Evolutionary conservation across 1,140 invertebrate species (phyloP).

Genomic region (Phymastichus coffea): DNA sequence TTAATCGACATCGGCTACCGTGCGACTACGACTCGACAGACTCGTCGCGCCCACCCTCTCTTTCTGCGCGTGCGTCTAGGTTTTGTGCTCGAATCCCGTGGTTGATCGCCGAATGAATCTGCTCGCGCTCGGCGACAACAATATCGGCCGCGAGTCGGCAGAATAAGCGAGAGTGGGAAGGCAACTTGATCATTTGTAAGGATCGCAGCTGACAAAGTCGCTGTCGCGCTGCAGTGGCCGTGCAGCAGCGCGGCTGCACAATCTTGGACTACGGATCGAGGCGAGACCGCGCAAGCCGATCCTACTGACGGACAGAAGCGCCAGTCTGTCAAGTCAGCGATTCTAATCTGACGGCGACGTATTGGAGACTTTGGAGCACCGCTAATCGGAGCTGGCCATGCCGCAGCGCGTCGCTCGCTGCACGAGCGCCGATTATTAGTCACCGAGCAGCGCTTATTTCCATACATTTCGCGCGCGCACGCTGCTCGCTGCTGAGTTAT

Average conservation of each 20-base stretch:
- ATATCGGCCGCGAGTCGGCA: too few species aligned
- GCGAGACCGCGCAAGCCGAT: conserved; percentile 10
- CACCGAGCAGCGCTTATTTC: conserved; percentile 41
- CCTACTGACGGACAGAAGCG: conserved; percentile 52
- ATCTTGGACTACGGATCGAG: conserved; percentile 45
- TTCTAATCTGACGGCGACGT: conserved; percentile 55
- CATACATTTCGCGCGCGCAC: conserved; percentile 38
- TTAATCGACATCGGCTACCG: conserved; percentile 48
- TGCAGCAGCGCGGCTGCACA: conserved; percentile 24
- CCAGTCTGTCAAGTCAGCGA: conserved; percentile 53
- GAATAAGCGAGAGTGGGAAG: too few species aligned
- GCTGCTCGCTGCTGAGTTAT: neutral
- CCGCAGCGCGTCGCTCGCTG: conserved; percentile 17
- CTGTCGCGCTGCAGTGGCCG: neutral
- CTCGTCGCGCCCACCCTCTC: too few species aligned
- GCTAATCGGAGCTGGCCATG: neutral
- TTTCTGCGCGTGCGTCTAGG: too few species aligned
- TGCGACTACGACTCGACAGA: too few species aligned
- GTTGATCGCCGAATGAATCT: conserved; percentile 1
- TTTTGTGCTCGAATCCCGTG: conserved; percentile 29
- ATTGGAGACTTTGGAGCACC: conserved; percentile 42
- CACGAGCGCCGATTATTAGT: conserved; percentile 43
- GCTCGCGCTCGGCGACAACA: neutral
- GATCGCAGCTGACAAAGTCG: neutral
- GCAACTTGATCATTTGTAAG: neutral